These are phyloP conservation scores for Paramormyrops kingsleyae DNA, from an alignment of 2,113 vertebrate genomes.

Conservation along the genomic window DNA sequence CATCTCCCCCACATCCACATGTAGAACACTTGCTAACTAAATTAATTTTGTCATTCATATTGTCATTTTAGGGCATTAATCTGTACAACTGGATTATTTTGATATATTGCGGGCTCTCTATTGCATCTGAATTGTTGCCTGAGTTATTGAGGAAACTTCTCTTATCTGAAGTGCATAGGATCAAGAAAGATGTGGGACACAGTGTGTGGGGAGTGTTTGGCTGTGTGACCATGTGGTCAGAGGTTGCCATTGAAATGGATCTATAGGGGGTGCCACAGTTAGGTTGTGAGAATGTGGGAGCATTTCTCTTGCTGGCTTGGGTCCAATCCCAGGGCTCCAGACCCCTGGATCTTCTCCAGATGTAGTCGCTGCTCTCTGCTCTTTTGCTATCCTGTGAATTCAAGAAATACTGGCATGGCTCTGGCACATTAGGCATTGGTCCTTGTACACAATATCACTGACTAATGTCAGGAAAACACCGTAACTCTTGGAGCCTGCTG, in stretches of 20 bases:
- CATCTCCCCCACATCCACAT: background rate
- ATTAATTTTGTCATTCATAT: background rate
- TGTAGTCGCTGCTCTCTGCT: background rate
- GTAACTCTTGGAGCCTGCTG: background rate
- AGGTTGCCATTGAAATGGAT: background rate
- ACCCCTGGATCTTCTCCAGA: constrained; percentile 6
- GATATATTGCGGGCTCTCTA: background rate
- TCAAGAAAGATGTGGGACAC: background rate
- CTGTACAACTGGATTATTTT: background rate
- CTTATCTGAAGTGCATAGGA: background rate
- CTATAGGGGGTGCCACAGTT: background rate
- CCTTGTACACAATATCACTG: background rate
- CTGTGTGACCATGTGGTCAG: background rate
- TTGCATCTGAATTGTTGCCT: background rate
- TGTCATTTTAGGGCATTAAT: background rate
- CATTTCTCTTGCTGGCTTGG: background rate
- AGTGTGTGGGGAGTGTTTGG: background rate
- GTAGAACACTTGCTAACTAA: background rate
- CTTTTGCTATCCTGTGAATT: background rate
- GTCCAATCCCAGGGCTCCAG: background rate
- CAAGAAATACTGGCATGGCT: background rate
- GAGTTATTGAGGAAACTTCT: background rate
- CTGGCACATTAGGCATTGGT: background rate
- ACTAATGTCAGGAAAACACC: background rate
- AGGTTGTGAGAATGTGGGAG: background rate